Evolutionary conservation across 2,888 invertebrate genomes (phyloP).

Genomic region (Psylliodes chrysocephalus): DNA sequence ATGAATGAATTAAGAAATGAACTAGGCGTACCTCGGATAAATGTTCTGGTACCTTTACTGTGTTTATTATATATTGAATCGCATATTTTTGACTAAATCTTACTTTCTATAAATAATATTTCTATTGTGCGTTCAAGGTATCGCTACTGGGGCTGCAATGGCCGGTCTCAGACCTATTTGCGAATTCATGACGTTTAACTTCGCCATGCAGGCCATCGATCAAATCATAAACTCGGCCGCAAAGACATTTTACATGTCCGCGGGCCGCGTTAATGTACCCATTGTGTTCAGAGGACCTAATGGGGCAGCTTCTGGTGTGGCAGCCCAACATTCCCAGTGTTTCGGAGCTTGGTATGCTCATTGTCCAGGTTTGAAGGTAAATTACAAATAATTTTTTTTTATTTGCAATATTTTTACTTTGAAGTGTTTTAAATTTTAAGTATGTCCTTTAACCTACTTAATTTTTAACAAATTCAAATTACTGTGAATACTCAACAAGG

Average conservation of each 20-base stretch:
- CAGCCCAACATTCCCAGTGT: constrained; percentile 98
- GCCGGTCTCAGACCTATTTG: constrained; percentile 75
- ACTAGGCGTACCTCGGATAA: too few species aligned
- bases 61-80: too few species aligned
- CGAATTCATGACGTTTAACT: constrained; percentile 82
- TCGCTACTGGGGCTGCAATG: constrained; percentile 76
- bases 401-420: too few species aligned
- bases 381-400: too few species aligned
- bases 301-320: constrained; percentile 95
- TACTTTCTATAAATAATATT: too few species aligned
- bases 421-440: too few species aligned
- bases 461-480: too few species aligned
- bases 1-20: too few species aligned
- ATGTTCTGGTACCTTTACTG: too few species aligned
- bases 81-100: neutral
- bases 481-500: too few species aligned
- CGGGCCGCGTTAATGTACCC: constrained; percentile 73
- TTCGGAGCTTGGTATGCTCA: constrained; percentile 97
- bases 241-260: constrained; percentile 78
- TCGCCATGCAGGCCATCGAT: constrained; percentile 81
- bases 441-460: too few species aligned
- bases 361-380: constrained; percentile 93
- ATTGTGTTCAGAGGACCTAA: constrained; percentile 99
- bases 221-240: constrained; percentile 77
- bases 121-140: too few species aligned